Base-by-base conservation (phyloP, 1,140 invertebrate genomes). In the Philaenus spumarius region DNA sequence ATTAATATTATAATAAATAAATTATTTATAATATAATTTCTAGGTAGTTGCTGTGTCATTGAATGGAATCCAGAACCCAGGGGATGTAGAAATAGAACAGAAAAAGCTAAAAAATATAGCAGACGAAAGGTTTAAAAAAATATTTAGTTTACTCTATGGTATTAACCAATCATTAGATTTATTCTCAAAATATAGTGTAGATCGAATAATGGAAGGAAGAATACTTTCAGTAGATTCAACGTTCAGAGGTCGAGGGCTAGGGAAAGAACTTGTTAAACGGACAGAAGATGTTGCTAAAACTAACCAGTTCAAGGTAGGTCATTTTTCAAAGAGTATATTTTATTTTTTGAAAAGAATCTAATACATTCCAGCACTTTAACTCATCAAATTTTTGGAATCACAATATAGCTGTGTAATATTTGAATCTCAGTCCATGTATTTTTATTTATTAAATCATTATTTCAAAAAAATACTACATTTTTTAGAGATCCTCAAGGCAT, bases 191-290 rank as follows among this genome's bases (percentile, higher is more conserved):
- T 87, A 82, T 70, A 68, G 78, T 45, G 82, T 88, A 3, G 81
- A 86, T 26, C 78, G 82, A 55, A 79, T 89, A n/a, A 85, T 91
- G 63, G 88, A 91, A 69, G 83, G 85, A 62, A 77, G 87, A 45
- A 89, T 91, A 59, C 80, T 91, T 9, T 87, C 85, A 23, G 86
- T 90, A 5, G 83, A 86, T 56, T 75, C 80, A 20, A 70, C 74
- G 42, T 86, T 79, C 59, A 77, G 88, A 7, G 87, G 87, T 0
- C 76, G 73, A 62, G 87, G 87, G 11, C 73, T 90, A 40, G 86
- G 85, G 1, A 83, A 83, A 59, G 76, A 84, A 61, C 74, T 91
- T 7, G 80, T 90, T 68, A 72, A 72, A 6, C 77, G 78, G 17
- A 83, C 83, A 65, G 77, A 85, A 55, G 73, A 80, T 17, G 71